These are phyloP conservation scores for Agonopterix heracliana DNA, from an alignment of 2,888 invertebrate species.

Conservation along the genomic window DNA sequence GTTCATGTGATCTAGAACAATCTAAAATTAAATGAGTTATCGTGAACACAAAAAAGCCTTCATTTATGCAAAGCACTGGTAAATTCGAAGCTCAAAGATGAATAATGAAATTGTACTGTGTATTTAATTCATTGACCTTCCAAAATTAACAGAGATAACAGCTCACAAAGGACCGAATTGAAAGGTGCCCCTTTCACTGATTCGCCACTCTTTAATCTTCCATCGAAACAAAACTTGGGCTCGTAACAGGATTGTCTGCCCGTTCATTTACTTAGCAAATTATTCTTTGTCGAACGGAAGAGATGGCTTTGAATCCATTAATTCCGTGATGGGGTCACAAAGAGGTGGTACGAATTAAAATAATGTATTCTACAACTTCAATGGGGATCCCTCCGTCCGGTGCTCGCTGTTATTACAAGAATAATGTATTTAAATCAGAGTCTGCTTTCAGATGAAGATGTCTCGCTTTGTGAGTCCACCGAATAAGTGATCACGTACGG, in stretches of 20 bases:
- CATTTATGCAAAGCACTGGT: slow-evolving; percentile 21
- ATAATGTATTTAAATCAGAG: slow-evolving; percentile 75
- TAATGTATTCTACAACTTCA: slow-evolving; percentile 75
- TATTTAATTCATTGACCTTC: slow-evolving; percentile 67
- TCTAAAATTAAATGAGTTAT: too few species aligned
- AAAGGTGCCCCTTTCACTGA: slow-evolving; percentile 62
- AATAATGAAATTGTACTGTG: slow-evolving; percentile 59
- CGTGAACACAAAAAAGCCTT: slow-evolving; percentile 12
- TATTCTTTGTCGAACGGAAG: slow-evolving; percentile 75
- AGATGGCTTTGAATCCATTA: slow-evolving; percentile 75
- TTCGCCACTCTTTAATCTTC: slow-evolving; percentile 70
- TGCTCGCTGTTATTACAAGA: slow-evolving; percentile 67
- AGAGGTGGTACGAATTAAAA: slow-evolving; percentile 74
- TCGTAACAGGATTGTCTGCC: slow-evolving; percentile 72
- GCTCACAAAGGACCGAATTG: slow-evolving; percentile 55
- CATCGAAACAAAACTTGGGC: slow-evolving; percentile 69
- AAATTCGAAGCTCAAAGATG: slow-evolving; percentile 45
- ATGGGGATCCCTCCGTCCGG: slow-evolving; percentile 70
- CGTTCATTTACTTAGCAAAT: slow-evolving; percentile 76
- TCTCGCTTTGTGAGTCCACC: slow-evolving; percentile 60
- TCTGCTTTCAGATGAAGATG: slow-evolving; percentile 72
- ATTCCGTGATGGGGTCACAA: slow-evolving; percentile 72
- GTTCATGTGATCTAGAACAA: too few species aligned
- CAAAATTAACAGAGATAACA: slow-evolving; percentile 68
- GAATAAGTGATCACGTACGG: slow-evolving; percentile 74